Evolutionary conservation across 2,113 vertebrate species (phyloP).

Genomic region (Atractosteus spatula): DNA sequence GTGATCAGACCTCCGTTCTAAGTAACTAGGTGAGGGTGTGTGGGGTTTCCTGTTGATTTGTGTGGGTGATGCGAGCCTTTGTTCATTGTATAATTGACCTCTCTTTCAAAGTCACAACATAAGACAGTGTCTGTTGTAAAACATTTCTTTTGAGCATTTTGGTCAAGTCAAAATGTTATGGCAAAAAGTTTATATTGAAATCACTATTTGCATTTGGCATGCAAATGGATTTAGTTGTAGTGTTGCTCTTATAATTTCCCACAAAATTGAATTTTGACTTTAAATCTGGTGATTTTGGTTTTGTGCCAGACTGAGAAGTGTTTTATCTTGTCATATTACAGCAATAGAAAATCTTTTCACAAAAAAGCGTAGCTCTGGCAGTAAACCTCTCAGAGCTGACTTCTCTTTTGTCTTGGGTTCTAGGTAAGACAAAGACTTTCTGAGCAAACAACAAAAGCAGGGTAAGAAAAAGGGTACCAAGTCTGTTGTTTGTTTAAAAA

Average conservation of each 20-base stretch:
- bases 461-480: not conserved
- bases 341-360: not conserved
- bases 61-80: conserved; percentile 28
- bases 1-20: conserved; percentile 28
- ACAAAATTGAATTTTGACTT: no score
- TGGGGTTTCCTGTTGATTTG: conserved; percentile 56
- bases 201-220: not conserved
- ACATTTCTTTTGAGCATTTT: no score
- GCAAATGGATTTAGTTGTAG: no score
- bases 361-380: not conserved
- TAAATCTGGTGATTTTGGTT: no score
- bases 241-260: no score
- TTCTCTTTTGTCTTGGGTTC: not conserved
- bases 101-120: no score
- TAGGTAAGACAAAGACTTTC: not conserved
- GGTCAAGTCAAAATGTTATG: not conserved
- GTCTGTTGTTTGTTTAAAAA: not conserved
- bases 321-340: not conserved
- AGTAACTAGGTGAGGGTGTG: conserved; percentile 4
- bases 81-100: conserved; percentile 7
- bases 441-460: not conserved
- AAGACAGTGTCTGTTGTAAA: no score
- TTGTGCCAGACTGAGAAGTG: no score
- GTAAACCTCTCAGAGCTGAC: not conserved
- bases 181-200: not conserved